phyloP scores from a whole-genome alignment of 2,113 vertebrate species.

The Dissostichus mawsoni region DNA sequence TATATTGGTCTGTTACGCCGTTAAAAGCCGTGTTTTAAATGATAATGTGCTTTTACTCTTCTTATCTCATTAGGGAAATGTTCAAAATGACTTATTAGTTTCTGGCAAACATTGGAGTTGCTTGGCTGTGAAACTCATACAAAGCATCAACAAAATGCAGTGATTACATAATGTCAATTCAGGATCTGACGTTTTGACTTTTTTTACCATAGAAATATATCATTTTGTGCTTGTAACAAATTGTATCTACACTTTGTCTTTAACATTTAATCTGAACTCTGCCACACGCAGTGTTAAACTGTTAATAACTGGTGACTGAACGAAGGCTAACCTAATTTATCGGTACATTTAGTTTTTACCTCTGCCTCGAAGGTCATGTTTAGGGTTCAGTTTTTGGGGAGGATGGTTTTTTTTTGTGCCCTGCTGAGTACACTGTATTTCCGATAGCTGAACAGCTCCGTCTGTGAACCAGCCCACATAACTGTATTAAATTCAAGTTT shows the following conservation, averaged over 20 bases:
- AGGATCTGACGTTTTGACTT: too few relatives aligned
- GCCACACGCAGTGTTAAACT: neutral
- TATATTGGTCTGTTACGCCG: neutral
- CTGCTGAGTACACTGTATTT: slow-evolving; percentile 38
- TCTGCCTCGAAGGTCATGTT: too few relatives aligned
- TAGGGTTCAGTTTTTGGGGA: too few relatives aligned
- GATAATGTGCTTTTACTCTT: slow-evolving; percentile 16
- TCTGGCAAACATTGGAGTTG: neutral
- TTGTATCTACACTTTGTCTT: too few relatives aligned
- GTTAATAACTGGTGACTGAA: too few relatives aligned
- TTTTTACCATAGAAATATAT: neutral
- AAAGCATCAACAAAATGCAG: neutral
- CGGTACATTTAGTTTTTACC: too few relatives aligned
- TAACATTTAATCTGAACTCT: neutral
- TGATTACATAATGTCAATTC: neutral
- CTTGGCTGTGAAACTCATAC: neutral
- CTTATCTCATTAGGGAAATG: neutral
- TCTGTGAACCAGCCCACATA: slow-evolving; percentile 38
- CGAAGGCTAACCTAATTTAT: too few relatives aligned
- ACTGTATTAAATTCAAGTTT: too few relatives aligned
- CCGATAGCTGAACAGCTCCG: slow-evolving; percentile 52
- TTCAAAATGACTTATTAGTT: neutral
- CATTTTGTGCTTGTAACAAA: neutral
- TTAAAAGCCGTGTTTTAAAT: slow-evolving; percentile 11
- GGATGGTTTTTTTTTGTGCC: neutral